Evolutionary conservation across 2,888 invertebrate species (phyloP), one percentile per base, ranked within the genome.

Genomic region (Gymnocheta viridis): DNA sequence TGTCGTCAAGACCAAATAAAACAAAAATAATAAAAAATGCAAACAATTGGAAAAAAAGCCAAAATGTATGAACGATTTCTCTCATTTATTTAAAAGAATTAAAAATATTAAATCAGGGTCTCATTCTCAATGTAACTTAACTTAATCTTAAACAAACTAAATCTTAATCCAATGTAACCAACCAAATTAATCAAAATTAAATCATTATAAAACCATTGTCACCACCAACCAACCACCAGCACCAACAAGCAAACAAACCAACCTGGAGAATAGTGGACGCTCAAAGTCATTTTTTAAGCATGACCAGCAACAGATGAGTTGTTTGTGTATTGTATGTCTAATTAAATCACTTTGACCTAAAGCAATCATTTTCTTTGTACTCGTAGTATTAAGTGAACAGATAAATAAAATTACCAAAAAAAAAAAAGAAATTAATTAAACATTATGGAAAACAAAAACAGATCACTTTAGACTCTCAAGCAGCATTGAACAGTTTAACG

Each of bases 161-260:
- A 82, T 73, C 66, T 76, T 83, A 81, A 78, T 81, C 60, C 62
- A 62, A 62, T 58, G 49, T 83, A 78, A 82, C 58, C 27, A 73
- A 82, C 49, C 12, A 47, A 73, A 84, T 84, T 69, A 84, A 81
- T 77, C 29, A 67, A 84, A 81, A 77, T 81, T 73, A 81, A 84
- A 81, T 80, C 83, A 84, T 79, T 70, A 44, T 58, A 24, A 73
- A 73, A 27, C 2, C 44, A 77, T 49, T 22, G 32, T 32, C 47
- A 60, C 29, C 41, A 56, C 12, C 41, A 58, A 2, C 29, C 24
- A 24, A 54, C 19, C 41, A 29, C 22, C 44, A 56, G 2, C 24
- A 24, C 41, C 27, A 19, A 51, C 29, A 10, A 22, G 38, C 41
- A 47, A 58, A 3, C 4, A 47, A 56, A 14, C 35, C 29, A 44